These are phyloP conservation scores for Psittacula cyanocephala DNA, from an alignment of 2,113 vertebrate genomes.

Conservation along the genomic window DNA sequence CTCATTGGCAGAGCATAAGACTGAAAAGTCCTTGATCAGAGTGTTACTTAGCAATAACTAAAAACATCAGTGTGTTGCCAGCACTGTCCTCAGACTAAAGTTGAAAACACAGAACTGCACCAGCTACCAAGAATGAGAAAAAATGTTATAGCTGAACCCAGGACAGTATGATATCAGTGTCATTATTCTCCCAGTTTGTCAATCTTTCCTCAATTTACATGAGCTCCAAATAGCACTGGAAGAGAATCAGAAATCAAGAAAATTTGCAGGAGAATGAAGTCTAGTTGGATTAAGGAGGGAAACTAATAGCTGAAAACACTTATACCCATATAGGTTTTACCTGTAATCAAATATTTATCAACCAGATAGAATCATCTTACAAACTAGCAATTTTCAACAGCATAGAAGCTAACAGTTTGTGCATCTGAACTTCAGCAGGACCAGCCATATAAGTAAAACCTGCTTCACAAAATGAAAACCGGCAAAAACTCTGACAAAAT, in stretches of 20 bases:
- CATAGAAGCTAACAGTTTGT: background rate
- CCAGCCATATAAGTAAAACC: background rate
- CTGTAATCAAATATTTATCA: background rate
- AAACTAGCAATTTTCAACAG: background rate
- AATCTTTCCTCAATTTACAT: background rate
- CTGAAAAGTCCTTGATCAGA: background rate
- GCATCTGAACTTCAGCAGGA: background rate
- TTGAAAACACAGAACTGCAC: background rate
- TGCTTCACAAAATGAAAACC: background rate
- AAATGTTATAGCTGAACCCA: background rate
- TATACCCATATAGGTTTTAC: background rate
- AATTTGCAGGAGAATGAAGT: background rate
- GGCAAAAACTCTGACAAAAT: background rate
- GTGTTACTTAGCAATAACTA: background rate
- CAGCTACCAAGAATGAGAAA: background rate
- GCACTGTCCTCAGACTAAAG: background rate
- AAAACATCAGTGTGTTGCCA: background rate
- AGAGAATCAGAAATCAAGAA: background rate
- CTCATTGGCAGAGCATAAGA: background rate
- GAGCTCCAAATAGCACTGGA: background rate
- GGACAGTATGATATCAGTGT: background rate
- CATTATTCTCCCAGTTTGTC: background rate
- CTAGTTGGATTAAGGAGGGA: background rate
- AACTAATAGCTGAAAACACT: background rate
- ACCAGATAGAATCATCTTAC: background rate